Evolutionary conservation across 1,140 invertebrate species (phyloP).

Genomic region (Bombus waltoni): DNA sequence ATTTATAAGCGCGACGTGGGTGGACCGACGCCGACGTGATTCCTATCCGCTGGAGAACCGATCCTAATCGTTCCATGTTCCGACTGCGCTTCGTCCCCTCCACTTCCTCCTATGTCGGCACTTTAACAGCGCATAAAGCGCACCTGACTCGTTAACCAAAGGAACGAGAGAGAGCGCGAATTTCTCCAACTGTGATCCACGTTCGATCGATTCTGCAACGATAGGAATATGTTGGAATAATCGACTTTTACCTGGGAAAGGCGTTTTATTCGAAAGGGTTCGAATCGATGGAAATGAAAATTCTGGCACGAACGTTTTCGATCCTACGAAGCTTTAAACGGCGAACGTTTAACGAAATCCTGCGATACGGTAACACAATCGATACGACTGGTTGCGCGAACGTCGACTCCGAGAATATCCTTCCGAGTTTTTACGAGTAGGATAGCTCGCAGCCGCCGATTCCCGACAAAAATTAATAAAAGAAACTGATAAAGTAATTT

Average conservation of each 20-base stretch:
- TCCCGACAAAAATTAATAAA: neutral
- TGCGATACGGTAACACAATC: neutral
- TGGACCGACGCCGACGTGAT: conserved; percentile 20
- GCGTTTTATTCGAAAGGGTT: too few species aligned
- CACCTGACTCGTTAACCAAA: conserved; percentile 32
- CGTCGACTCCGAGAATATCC: too few species aligned
- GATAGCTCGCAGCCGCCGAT: neutral
- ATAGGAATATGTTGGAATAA: neutral
- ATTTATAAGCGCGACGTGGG: conserved; percentile 50
- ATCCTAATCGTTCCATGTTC: conserved; percentile 44
- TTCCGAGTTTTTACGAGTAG: neutral
- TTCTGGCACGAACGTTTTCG: neutral
- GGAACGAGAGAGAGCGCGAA: conserved; percentile 1
- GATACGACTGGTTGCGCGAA: neutral
- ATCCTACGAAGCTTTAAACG: neutral
- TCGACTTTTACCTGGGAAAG: neutral
- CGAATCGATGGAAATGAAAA: too few species aligned
- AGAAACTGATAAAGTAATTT: neutral
- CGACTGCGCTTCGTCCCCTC: conserved; percentile 10
- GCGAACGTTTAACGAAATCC: neutral
- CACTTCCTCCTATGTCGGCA: neutral
- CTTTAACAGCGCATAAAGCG: conserved; percentile 11
- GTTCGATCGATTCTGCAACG: neutral
- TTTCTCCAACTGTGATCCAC: neutral
- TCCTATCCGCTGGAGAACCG: conserved; percentile 9